These are phyloP conservation scores for Medauroidea extradentata DNA, from an alignment of 1,140 invertebrate species.

Conservation along the genomic window DNA sequence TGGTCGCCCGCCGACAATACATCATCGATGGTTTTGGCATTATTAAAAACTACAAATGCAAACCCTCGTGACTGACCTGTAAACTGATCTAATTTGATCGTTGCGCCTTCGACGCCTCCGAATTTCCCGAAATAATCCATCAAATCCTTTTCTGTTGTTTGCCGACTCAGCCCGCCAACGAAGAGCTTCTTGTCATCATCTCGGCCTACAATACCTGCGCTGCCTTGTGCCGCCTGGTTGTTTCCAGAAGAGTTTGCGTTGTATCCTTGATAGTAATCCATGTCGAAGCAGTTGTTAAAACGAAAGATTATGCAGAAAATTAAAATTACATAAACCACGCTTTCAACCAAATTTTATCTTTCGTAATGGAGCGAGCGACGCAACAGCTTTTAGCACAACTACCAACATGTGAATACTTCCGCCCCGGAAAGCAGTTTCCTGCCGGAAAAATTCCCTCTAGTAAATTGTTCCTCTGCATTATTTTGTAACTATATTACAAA, in stretches of 20 bases:
- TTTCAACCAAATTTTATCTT: too few species aligned
- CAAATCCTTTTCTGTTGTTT: constrained; percentile 51
- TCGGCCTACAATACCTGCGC: constrained; percentile 47
- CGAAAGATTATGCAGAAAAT: too few species aligned
- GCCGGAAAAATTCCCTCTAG: too few species aligned
- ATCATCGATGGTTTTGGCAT: constrained; percentile 57
- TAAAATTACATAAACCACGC: too few species aligned
- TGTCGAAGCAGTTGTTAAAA: background rate
- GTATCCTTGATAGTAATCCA: constrained; percentile 11
- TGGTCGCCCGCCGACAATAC: constrained; percentile 50
- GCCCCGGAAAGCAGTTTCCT: too few species aligned
- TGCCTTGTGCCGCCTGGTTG: constrained; percentile 14
- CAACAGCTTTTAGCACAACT: too few species aligned
- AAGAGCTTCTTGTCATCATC: constrained; percentile 51
- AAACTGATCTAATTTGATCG: constrained; percentile 60
- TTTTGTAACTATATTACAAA: too few species aligned
- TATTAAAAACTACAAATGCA: constrained; percentile 64
- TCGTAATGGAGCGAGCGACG: too few species aligned
- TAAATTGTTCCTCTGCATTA: too few species aligned
- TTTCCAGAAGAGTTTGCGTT: background rate
- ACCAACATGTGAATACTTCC: too few species aligned
- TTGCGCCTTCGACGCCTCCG: constrained; percentile 59
- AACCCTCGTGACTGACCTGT: constrained; percentile 62
- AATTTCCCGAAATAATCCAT: constrained; percentile 58
- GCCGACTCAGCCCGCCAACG: constrained; percentile 46